A percentile compares a stretch with the other conserved stretches of the same genome.
Conservation (phyloP, 2,888 invertebrate genomes). For the Diplazon laetatorius region DNA sequence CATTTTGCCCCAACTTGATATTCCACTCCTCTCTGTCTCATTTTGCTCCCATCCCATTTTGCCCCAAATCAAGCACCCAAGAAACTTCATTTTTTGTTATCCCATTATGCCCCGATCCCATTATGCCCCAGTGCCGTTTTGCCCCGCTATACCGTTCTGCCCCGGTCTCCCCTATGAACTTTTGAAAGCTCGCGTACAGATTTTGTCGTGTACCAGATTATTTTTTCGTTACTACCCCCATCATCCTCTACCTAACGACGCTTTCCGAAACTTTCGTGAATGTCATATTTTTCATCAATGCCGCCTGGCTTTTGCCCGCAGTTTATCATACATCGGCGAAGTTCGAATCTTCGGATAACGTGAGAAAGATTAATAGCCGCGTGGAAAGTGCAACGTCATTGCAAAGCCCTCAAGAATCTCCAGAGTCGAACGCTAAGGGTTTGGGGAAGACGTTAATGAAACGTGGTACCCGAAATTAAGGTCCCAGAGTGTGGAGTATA, state of each 20-base stretch:
- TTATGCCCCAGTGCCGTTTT: too few relatives aligned
- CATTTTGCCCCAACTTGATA: too few relatives aligned
- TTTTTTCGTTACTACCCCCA: not conserved
- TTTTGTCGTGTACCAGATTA: not conserved
- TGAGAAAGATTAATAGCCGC: conserved; percentile 24
- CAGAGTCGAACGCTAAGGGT: not conserved
- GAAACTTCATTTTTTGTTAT: too few relatives aligned
- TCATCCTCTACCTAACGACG: not conserved
- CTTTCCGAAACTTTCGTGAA: not conserved
- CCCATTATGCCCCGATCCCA: too few relatives aligned
- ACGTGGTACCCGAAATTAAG: conserved; percentile 24
- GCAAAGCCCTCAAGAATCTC: conserved; percentile 19
- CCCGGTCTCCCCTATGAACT: too few relatives aligned
- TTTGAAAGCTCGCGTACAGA: conserved; percentile 1
- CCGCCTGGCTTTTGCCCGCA: conserved; percentile 4
- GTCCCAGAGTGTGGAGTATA: conserved; percentile 16
- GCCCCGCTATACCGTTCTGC: too few relatives aligned
- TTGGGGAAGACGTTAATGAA: conserved; percentile 31
- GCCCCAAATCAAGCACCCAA: too few relatives aligned
- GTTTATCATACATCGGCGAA: conserved; percentile 9
- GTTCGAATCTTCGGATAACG: conserved; percentile 29
- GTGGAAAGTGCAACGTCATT: conserved; percentile 16
- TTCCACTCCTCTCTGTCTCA: too few relatives aligned
- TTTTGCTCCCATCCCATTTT: too few relatives aligned
- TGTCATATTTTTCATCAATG: conserved; percentile 24